These are phyloP conservation scores for Knipowitschia caucasica DNA, from an alignment of 2,797 vertebrate species.

Conservation along the genomic window DNA sequence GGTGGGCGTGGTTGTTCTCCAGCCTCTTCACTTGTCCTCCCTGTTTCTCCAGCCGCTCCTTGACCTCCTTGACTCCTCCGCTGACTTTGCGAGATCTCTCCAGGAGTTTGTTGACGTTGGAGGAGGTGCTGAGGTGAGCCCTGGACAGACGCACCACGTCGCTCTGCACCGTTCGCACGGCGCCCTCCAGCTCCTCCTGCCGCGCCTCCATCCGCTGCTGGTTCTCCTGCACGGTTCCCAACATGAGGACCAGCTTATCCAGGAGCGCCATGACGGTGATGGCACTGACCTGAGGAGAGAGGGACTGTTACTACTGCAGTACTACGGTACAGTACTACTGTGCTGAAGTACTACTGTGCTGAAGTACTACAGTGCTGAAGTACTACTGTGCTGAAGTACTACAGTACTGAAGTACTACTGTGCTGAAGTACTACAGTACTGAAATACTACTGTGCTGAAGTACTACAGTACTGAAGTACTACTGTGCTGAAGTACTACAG, in stretches of 20 bases:
- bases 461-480: too few relatives aligned
- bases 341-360: too few relatives aligned
- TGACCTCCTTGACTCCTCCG: constrained; percentile 79
- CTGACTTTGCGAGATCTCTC: constrained; percentile 91
- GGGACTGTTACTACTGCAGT: too few relatives aligned
- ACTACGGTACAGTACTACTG: too few relatives aligned
- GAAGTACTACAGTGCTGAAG: too few relatives aligned
- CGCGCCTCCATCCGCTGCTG: constrained; percentile 89
- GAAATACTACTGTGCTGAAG: too few relatives aligned
- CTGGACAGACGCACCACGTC: constrained; percentile 86
- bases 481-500: too few relatives aligned
- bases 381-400: too few relatives aligned
- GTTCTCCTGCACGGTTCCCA: constrained; percentile 87
- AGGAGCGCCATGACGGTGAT: constrained; percentile 92
- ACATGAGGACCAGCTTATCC: constrained; percentile 91
- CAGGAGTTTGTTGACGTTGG: constrained; percentile 87
- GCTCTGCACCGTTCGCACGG: constrained; percentile 83
- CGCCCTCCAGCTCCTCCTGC: constrained; percentile 85
- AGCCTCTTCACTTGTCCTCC: constrained; percentile 88
- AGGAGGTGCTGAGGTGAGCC: constrained; percentile 82
- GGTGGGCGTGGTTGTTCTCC: constrained; percentile 90
- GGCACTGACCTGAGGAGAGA: too few relatives aligned
- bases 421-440: too few relatives aligned
- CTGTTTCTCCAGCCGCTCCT: constrained; percentile 88
- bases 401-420: too few relatives aligned